These are phyloP conservation scores for Pseudomugil tenellus DNA, from an alignment of 2,797 vertebrate species.

Conservation along the genomic window DNA sequence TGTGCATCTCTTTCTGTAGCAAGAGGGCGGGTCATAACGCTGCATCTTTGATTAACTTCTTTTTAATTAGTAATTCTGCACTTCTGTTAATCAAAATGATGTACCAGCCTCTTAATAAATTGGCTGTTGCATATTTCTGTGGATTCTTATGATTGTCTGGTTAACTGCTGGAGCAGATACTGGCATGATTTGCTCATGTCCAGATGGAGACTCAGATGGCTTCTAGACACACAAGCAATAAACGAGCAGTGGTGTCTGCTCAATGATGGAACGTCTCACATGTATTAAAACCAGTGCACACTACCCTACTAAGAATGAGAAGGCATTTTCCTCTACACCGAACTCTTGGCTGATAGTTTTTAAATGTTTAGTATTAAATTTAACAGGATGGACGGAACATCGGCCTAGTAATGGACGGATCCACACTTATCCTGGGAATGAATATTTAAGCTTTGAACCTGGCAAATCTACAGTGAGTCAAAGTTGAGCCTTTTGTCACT, in stretches of 20 bases:
- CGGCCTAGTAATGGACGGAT: neutral
- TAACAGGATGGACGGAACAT: neutral
- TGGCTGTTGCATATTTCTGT: no score
- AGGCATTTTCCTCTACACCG: neutral
- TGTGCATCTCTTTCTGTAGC: conserved; percentile 2
- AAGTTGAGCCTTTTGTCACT: no score
- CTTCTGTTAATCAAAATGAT: no score
- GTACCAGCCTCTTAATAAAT: neutral
- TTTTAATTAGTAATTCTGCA: neutral
- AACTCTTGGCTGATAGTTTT: neutral
- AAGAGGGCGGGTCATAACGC: neutral
- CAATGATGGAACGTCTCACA: conserved; percentile 39
- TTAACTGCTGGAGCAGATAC: conserved; percentile 21
- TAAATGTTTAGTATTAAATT: neutral
- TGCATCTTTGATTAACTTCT: neutral
- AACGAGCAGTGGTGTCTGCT: conserved; percentile 34
- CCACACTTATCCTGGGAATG: conserved; percentile 5
- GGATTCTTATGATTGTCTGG: conserved; percentile 14
- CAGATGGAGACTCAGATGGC: conserved; percentile 55
- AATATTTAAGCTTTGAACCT: conserved; percentile 22
- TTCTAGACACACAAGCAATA: conserved; percentile 37
- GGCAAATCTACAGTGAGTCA: neutral
- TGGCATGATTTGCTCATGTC: neutral
- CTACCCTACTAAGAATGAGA: no score
- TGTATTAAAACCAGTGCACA: conserved; percentile 7